Base-by-base conservation (phyloP, 2,113 vertebrate species). In the Climacteris rufus region DNA sequence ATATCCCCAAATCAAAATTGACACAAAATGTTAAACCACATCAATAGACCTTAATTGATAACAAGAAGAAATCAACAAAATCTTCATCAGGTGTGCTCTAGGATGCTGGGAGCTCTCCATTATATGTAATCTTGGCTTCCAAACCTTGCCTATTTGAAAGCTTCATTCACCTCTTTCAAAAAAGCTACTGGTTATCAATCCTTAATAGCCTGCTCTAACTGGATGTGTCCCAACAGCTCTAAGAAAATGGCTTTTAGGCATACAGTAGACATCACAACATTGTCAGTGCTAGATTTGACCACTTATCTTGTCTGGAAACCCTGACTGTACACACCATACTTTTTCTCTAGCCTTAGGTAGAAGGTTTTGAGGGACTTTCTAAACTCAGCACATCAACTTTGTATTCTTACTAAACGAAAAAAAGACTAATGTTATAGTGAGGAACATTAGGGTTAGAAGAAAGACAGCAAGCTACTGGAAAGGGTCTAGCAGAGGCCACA, bases 311-410 rank as follows among this genome's bases (percentile, higher is more conserved):
- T 33, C 24, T 74, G 13, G 19, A 90, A 88, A 80, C 3, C 7
- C 3, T 8, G 0, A 44, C 9, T 20, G 19, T 35, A 31, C 13
- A 64, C 9, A 47, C 1, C 16, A 17, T 9, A 60, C 3, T 33
- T 52, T 2, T 52, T 15, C 21, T 54, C 71, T 25, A 59, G 25
- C 15, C 30, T 17, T 17, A 42, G 6, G 25, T 23, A 40, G 27
- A 7, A 16, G 9, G n/a, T 66, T 86, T 53, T 40, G 11, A 2
- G 33, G 24, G 16, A 13, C 37, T 44, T 70, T 39, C 22, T 61
- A n/a, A 71, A 61, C 15, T 24, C 56, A 59, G 4, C 11, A 56
- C 5, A 70, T 45, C 13, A 79, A 33, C 9, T 56, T 4, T 12
- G 16, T 31, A 40, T 18, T 33, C 12, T 45, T 49, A 49, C 3